These are phyloP conservation scores for Dendroctonus ponderosae DNA, from an alignment of 1,140 invertebrate species.

Conservation along the genomic window DNA sequence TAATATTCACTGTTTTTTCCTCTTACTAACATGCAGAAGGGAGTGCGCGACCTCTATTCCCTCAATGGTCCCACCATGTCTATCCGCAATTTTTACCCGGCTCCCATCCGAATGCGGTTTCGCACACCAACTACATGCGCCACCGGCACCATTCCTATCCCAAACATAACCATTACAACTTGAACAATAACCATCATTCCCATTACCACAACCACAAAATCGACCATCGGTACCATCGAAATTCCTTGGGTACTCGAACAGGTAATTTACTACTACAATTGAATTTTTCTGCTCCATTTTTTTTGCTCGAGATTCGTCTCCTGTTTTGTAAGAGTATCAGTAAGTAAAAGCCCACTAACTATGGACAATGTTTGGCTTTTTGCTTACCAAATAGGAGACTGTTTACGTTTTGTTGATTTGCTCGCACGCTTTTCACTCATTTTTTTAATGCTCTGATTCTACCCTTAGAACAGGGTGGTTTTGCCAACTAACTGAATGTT, in stretches of 20 bases:
- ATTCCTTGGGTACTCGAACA: constrained; percentile 63
- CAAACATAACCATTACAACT: constrained; percentile 52
- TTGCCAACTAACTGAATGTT: too few species aligned
- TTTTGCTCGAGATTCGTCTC: too few species aligned
- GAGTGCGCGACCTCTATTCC: constrained; percentile 72
- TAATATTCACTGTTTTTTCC: constrained; percentile 24
- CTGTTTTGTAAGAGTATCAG: too few species aligned
- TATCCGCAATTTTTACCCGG: constrained; percentile 88
- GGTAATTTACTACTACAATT: constrained; percentile 51
- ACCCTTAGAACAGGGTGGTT: too few species aligned
- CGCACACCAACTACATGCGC: constrained; percentile 60
- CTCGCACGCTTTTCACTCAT: too few species aligned
- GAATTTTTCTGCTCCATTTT: too few species aligned
- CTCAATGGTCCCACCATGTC: constrained; percentile 89
- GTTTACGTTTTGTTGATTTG: too few species aligned
- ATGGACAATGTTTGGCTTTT: too few species aligned
- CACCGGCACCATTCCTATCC: constrained; percentile 57
- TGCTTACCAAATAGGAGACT: too few species aligned
- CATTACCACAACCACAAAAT: constrained; percentile 53
- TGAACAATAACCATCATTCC: constrained; percentile 56
- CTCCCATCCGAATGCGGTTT: constrained; percentile 71
- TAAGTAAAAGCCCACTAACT: too few species aligned
- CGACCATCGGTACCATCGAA: constrained; percentile 59
- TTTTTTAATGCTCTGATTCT: too few species aligned
- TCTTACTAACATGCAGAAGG: constrained; percentile 43